Conservation (phyloP, 2,113 vertebrate species). For the Motacilla tschutschensis region DNA sequence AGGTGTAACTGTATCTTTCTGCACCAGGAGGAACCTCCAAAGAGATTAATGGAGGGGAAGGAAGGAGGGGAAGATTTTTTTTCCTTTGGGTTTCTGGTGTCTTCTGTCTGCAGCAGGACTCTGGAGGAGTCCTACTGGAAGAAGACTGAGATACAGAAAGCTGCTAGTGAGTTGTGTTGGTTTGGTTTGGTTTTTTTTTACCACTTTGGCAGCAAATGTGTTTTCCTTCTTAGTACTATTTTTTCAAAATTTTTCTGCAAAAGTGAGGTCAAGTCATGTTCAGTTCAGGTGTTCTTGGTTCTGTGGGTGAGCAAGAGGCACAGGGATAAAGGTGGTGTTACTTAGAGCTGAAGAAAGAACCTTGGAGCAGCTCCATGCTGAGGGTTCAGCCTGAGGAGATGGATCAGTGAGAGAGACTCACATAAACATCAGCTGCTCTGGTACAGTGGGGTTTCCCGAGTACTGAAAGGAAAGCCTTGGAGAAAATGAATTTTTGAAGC, state of each 20-base stretch:
- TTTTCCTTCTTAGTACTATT: background rate
- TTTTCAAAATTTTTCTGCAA: background rate
- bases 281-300: background rate
- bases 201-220: background rate
- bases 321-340: background rate
- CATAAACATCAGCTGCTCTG: background rate
- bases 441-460: background rate
- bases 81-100: background rate
- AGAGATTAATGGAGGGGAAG: background rate
- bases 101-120: background rate
- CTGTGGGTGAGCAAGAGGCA: background rate
- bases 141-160: background rate
- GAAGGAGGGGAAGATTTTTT: background rate
- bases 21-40: background rate
- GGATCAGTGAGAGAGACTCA: background rate
- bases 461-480: background rate
- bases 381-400: background rate
- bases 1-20: slow-evolving; percentile 44
- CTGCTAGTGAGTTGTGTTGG: background rate
- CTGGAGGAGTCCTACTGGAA: background rate
- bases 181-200: rapidly evolving
- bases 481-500: background rate
- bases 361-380: background rate
- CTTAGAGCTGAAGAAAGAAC: background rate
- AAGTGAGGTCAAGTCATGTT: background rate